Percentiles rank a stretch among this genome's conserved stretches.
Conservation (phyloP, 1,140 invertebrate genomes). For the Zophobas morio region DNA sequence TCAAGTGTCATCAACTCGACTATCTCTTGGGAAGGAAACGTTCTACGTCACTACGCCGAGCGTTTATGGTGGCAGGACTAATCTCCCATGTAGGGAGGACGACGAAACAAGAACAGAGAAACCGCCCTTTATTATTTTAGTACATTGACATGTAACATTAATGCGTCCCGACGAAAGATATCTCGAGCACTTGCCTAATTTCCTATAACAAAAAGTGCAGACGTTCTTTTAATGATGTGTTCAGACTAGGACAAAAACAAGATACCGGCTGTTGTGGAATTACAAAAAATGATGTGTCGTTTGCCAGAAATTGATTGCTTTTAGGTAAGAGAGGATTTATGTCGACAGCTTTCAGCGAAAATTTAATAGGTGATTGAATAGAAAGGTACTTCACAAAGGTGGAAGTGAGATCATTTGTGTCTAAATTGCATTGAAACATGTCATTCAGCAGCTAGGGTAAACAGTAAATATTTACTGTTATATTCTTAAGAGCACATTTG, state of each 20-base stretch:
- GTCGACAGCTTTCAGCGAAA: too few relatives aligned
- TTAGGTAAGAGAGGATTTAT: too few relatives aligned
- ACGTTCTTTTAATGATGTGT: not conserved
- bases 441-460: too few relatives aligned
- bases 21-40: constrained; percentile 36
- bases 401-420: too few relatives aligned
- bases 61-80: constrained; percentile 31
- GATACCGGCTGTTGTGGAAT: not conserved
- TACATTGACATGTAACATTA: constrained; percentile 29
- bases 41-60: constrained; percentile 7
- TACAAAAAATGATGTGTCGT: not conserved
- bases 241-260: not conserved
- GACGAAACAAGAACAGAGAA: not conserved
- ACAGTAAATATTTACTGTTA: too few relatives aligned
- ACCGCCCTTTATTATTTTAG: constrained; percentile 25
- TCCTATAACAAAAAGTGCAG: not conserved
- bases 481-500: too few relatives aligned
- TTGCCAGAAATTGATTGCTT: not conserved
- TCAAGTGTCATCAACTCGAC: constrained; percentile 38
- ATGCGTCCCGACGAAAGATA: not conserved
- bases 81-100: constrained; percentile 21
- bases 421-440: too few relatives aligned
- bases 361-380: too few relatives aligned
- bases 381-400: too few relatives aligned
- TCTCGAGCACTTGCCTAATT: not conserved